Conservation (phyloP, 2,113 vertebrate species). For the Lophura nycthemera region DNA sequence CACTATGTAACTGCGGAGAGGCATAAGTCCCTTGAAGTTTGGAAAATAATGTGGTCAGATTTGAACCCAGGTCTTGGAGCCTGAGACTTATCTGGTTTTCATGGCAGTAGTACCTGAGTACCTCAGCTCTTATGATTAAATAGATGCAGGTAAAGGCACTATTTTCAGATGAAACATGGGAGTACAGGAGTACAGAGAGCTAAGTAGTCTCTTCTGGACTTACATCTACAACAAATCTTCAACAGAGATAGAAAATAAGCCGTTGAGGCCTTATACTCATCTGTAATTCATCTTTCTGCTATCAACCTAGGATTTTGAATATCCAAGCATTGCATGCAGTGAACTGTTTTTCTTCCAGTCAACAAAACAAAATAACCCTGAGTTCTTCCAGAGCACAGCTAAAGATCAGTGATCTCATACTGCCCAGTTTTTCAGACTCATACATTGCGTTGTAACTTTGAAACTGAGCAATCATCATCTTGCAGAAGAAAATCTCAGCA, state of each 20-base stretch:
- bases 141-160: neutral
- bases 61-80: neutral
- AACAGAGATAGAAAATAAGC: neutral
- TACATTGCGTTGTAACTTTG: neutral
- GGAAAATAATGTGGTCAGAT: neutral
- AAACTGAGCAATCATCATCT: neutral
- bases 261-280: neutral
- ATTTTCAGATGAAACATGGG: conserved; percentile 16
- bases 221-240: neutral
- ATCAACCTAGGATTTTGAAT: neutral
- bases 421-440: neutral
- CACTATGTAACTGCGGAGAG: neutral
- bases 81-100: neutral
- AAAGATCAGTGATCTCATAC: fast-evolving
- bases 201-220: neutral
- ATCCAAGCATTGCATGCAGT: neutral
- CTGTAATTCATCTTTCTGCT: neutral
- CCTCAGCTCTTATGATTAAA: neutral
- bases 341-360: neutral
- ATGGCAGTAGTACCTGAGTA: neutral
- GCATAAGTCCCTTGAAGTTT: neutral
- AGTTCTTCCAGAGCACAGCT: neutral
- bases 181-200: neutral
- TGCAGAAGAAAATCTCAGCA: neutral
- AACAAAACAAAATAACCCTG: fast-evolving